Percentiles rank a stretch among this genome's conserved stretches.
Evolutionary conservation across 1,140 invertebrate genomes (phyloP).

Genomic region (Drosophila bipectinata): DNA sequence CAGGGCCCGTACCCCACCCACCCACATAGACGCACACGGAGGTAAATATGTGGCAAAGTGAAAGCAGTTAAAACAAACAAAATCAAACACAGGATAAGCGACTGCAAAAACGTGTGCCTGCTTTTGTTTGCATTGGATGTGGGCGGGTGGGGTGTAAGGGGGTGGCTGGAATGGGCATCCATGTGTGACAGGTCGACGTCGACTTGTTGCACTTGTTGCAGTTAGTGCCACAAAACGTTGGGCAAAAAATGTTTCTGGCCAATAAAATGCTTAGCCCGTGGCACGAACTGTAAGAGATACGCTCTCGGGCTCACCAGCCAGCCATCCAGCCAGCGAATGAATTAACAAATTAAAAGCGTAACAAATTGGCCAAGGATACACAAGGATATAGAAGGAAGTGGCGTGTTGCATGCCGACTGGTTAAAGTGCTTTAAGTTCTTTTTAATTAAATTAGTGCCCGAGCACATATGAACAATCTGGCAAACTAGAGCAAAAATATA

Average conservation of each 20-base stretch:
- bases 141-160: neutral
- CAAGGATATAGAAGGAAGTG: slow-evolving; percentile 19
- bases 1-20: neutral
- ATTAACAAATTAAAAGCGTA: slow-evolving; percentile 81
- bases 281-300: slow-evolving; percentile 4
- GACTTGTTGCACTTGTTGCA: slow-evolving; percentile 73
- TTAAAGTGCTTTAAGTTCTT: slow-evolving; percentile 64
- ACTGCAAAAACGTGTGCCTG: slow-evolving; percentile 27
- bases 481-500: neutral
- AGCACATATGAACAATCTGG: slow-evolving; percentile 24
- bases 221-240: slow-evolving; percentile 38
- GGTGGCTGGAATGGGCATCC: slow-evolving; percentile 16
- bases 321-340: slow-evolving; percentile 65
- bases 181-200: slow-evolving; percentile 49
- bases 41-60: slow-evolving; percentile 65
- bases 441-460: slow-evolving; percentile 75
- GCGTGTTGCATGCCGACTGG: slow-evolving; percentile 45
- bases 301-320: slow-evolving; percentile 1
- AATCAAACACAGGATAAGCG: slow-evolving; percentile 71
- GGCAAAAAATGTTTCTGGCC: slow-evolving; percentile 54
- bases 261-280: slow-evolving; percentile 39
- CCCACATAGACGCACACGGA: slow-evolving; percentile 5
- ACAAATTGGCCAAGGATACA: slow-evolving; percentile 65
- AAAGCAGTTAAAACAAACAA: slow-evolving; percentile 77
- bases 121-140: slow-evolving; percentile 21